Percentiles rank a stretch among this genome's conserved stretches.
Conservation (phyloP, 1,140 invertebrate genomes). For the Tribolium madens region DNA sequence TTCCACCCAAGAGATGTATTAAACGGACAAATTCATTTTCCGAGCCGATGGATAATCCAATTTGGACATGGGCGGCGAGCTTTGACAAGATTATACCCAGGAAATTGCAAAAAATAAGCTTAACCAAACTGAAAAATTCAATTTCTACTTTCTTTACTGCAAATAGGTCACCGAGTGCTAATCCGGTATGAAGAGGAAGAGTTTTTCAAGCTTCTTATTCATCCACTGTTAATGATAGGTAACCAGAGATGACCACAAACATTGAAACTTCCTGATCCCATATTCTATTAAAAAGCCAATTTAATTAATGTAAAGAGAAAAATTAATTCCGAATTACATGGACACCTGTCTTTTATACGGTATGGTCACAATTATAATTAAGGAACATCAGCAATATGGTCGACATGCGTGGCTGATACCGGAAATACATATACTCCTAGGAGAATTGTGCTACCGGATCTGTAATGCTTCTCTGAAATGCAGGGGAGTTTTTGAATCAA, state of each 20-base stretch:
- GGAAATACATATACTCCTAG: slow-evolving; percentile 38
- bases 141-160: background rate
- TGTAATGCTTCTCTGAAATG: background rate
- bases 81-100: background rate
- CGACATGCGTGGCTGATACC: slow-evolving; percentile 48
- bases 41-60: slow-evolving; percentile 10
- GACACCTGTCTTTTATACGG: slow-evolving; percentile 37
- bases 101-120: slow-evolving; percentile 6
- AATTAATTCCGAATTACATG: slow-evolving; percentile 6
- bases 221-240: slow-evolving; percentile 26
- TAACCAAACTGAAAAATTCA: background rate
- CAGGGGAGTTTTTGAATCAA: background rate
- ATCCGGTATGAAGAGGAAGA: slow-evolving; percentile 2
- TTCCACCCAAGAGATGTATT: background rate
- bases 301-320: background rate
- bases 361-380: slow-evolving; percentile 27
- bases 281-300: background rate
- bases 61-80: slow-evolving; percentile 2
- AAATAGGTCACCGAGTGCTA: background rate
- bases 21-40: background rate
- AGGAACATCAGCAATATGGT: slow-evolving; percentile 47
- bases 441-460: background rate
- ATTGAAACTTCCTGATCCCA: slow-evolving; percentile 6
- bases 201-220: background rate
- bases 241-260: slow-evolving; percentile 13